phyloP scores from a whole-genome alignment of 1,140 invertebrate species.

The Oryctes rhinoceros region DNA sequence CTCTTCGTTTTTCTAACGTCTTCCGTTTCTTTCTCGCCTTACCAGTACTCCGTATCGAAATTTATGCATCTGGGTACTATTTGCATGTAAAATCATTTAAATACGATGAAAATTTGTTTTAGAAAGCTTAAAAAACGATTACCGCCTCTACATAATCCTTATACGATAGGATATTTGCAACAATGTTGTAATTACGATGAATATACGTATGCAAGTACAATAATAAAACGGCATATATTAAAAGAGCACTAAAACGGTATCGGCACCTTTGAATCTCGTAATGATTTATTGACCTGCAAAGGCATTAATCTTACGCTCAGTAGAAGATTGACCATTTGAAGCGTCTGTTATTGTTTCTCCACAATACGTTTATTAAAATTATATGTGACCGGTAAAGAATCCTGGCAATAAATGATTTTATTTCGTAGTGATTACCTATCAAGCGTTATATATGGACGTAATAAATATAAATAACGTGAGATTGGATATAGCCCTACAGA shows the following conservation, averaged over 20 bases:
- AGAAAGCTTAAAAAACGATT: too few species aligned
- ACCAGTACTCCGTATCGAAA: not conserved
- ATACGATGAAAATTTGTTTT: too few species aligned
- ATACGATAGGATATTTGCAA: not conserved
- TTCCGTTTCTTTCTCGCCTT: not conserved
- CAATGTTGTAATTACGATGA: not conserved
- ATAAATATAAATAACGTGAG: not conserved
- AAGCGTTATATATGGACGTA: not conserved
- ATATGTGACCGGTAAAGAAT: not conserved
- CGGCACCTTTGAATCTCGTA: not conserved
- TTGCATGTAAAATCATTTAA: not conserved
- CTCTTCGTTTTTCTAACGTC: not conserved
- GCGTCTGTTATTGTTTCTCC: not conserved
- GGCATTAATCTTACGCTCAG: not conserved
- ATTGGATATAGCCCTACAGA: too few species aligned
- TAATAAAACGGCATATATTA: not conserved
- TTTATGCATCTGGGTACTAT: not conserved
- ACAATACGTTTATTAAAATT: constrained; percentile 3
- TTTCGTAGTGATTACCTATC: not conserved
- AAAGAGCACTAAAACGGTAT: not conserved
- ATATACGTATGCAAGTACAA: not conserved
- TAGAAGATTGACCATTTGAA: constrained; percentile 5
- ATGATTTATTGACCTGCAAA: not conserved
- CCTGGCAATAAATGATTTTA: not conserved
- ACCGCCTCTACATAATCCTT: too few species aligned